Evolutionary conservation across 1,140 invertebrate species (phyloP).

Genomic region (Anastrepha obliqua): DNA sequence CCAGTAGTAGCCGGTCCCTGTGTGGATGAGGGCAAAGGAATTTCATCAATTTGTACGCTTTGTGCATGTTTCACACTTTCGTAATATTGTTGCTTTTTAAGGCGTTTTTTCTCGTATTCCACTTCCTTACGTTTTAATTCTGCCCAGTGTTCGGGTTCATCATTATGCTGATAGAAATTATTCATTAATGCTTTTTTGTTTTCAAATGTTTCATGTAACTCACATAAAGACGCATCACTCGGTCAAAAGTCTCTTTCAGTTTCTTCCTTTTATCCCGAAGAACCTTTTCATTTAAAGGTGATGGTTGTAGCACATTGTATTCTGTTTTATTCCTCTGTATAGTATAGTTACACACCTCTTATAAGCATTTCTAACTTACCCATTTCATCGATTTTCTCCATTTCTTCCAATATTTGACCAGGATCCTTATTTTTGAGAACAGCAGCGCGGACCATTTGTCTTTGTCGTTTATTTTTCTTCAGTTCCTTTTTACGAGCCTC

Average conservation of each 20-base stretch:
- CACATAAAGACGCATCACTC: constrained; percentile 97
- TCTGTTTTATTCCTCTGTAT: constrained; percentile 77
- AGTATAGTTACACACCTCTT: neutral
- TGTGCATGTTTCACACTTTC: constrained; percentile 96
- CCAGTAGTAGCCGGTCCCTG: constrained; percentile 66
- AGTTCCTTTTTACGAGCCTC: constrained; percentile 97
- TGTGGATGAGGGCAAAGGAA: constrained; percentile 88
- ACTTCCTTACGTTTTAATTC: constrained; percentile 92
- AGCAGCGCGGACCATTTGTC: constrained; percentile 94
- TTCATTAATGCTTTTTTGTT: neutral
- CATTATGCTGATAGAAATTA: constrained; percentile 85
- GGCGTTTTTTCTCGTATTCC: constrained; percentile 93
- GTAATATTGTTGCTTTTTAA: constrained; percentile 92
- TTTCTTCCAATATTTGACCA: constrained; percentile 92
- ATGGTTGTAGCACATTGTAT: constrained; percentile 94
- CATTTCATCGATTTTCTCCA: constrained; percentile 99
- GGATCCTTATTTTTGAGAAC: constrained; percentile 99
- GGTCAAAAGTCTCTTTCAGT: constrained; percentile 94
- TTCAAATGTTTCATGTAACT: constrained; percentile 79
- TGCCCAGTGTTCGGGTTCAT: constrained; percentile 94
- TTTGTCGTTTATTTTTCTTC: constrained; percentile 98
- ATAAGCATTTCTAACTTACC: constrained; percentile 77
- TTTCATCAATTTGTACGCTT: constrained; percentile 96
- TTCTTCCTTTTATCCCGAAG: constrained; percentile 97
- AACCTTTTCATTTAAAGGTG: constrained; percentile 96